A percentile compares a stretch with the other conserved stretches of the same genome.
phyloP scores from a whole-genome alignment of 2,113 vertebrate species.

The Tringa solitaria region DNA sequence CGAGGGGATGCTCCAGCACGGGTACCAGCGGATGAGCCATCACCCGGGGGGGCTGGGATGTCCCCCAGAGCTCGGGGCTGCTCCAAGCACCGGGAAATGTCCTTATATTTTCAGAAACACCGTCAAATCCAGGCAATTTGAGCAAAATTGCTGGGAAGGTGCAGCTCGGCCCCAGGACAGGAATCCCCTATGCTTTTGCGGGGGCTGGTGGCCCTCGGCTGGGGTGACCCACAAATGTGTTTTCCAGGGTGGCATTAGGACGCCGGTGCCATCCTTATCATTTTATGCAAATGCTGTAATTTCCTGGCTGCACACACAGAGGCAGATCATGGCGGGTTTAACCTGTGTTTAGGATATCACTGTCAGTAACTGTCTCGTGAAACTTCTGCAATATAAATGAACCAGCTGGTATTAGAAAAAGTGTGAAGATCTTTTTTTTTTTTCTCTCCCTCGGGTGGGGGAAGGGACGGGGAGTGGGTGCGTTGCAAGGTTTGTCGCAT shows the following conservation, averaged over 20 bases:
- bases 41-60: rapidly evolving
- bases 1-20: not conserved
- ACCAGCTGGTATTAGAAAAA: constrained; percentile 76
- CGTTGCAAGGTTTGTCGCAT: constrained; percentile 54
- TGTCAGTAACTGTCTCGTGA: constrained; percentile 54
- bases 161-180: not conserved
- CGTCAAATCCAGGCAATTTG: not conserved
- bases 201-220: not conserved
- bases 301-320: not conserved
- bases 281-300: not conserved
- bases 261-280: not conserved
- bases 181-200: not conserved
- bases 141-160: not conserved
- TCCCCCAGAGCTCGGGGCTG: not conserved
- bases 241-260: not conserved
- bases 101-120: rapidly evolving
- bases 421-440: constrained; percentile 71
- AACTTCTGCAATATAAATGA: constrained; percentile 59
- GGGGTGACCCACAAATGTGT: no score
- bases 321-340: constrained; percentile 7
- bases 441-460: not conserved
- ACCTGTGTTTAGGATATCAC: constrained; percentile 58
- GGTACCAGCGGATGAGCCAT: rapidly evolving
- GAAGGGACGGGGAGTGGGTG: constrained; percentile 62
- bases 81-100: rapidly evolving